A percentile compares a stretch with the other conserved stretches of the same genome.
Conservation (phyloP, 2,888 invertebrate genomes). For the Ormyrus thymus region DNA sequence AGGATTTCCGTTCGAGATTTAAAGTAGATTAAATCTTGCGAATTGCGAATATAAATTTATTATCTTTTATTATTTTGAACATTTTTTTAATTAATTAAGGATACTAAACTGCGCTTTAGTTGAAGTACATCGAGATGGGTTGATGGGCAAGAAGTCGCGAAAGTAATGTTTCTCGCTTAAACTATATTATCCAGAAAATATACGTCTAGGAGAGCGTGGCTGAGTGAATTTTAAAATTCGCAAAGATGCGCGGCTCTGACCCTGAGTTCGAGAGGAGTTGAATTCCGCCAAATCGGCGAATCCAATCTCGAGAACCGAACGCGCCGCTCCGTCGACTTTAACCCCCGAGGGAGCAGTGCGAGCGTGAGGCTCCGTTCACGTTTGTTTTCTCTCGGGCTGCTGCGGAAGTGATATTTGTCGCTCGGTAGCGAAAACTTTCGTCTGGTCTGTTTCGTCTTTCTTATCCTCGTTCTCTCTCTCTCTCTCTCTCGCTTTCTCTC, state of each 20-base stretch:
- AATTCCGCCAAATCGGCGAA: slow-evolving; percentile 28
- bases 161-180: too few relatives aligned
- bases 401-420: slow-evolving; percentile 52
- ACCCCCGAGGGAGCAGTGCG: not conserved
- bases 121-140: too few relatives aligned
- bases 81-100: too few relatives aligned
- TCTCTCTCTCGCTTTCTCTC: not conserved
- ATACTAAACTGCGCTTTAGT: too few relatives aligned
- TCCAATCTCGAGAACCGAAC: slow-evolving; percentile 46
- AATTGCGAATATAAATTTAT: too few relatives aligned
- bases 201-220: not conserved
- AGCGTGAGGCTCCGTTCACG: not conserved
- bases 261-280: slow-evolving; percentile 9
- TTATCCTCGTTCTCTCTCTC: slow-evolving; percentile 2
- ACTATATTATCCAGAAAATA: too few relatives aligned
- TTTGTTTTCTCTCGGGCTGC: slow-evolving; percentile 49
- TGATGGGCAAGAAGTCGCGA: too few relatives aligned
- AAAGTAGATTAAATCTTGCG: too few relatives aligned
- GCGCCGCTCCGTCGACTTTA: slow-evolving; percentile 1
- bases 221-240: slow-evolving; percentile 40
- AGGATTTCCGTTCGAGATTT: not conserved
- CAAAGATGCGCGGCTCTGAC: slow-evolving; percentile 13
- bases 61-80: too few relatives aligned
- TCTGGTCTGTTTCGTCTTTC: slow-evolving; percentile 19
- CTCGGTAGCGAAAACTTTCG: slow-evolving; percentile 38